A percentile compares a stretch with the other conserved stretches of the same genome.
phyloP scores from a whole-genome alignment of 2,888 invertebrate species.

The Melangyna quadrimaculata region DNA sequence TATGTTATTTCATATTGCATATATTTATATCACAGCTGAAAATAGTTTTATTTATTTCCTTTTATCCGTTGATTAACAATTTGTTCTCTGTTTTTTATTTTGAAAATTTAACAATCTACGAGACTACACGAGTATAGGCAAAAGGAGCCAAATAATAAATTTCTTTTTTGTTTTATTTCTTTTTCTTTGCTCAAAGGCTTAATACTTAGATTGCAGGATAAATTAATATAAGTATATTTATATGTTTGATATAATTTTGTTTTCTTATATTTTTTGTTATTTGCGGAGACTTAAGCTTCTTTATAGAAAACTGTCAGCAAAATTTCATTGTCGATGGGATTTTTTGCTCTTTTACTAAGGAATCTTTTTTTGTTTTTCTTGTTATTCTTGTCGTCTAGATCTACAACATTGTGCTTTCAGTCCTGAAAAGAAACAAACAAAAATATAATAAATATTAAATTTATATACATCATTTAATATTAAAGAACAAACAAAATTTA shows the following conservation, averaged over 20 bases:
- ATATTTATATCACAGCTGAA: conserved; percentile 69
- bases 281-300: conserved; percentile 25
- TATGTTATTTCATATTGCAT: conserved; percentile 59
- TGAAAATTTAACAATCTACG: conserved; percentile 40
- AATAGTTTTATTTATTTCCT: conserved; percentile 52
- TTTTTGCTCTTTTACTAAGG: conserved; percentile 1
- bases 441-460: background rate
- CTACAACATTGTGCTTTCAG: conserved; percentile 20
- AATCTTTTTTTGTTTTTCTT: conserved; percentile 7
- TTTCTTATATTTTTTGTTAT: conserved; percentile 20
- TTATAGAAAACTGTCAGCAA: conserved; percentile 47
- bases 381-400: conserved; percentile 20
- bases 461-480: background rate
- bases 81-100: background rate
- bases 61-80: conserved; percentile 30
- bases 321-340: conserved; percentile 44
- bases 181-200: conserved; percentile 34
- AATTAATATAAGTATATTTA: background rate
- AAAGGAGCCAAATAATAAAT: conserved; percentile 20
- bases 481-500: background rate
- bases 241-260: conserved; percentile 8
- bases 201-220: conserved; percentile 49
- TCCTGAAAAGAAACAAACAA: conserved; percentile 22
- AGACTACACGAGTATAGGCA: background rate
- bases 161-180: too few relatives aligned